Conservation (phyloP, 1,140 invertebrate genomes). For the Drosophila bipectinata region DNA sequence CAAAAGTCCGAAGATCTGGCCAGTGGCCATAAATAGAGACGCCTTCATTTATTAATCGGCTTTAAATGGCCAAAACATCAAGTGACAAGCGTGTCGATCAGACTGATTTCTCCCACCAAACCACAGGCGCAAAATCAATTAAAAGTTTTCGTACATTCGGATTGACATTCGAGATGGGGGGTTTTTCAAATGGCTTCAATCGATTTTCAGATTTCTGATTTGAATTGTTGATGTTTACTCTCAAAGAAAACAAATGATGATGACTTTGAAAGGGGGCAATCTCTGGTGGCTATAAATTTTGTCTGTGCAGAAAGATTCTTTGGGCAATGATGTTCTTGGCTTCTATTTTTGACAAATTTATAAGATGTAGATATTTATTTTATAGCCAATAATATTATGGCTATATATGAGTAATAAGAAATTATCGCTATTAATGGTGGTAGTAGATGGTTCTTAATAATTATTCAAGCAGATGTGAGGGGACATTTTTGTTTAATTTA, state of each 20-base stretch:
- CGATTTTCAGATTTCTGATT: conserved; percentile 37
- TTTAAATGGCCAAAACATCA: conserved; percentile 39
- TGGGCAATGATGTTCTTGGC: not conserved
- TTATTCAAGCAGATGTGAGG: not conserved
- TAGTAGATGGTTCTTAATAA: too few relatives aligned
- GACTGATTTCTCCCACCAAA: conserved; percentile 28
- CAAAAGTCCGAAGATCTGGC: conserved; percentile 21
- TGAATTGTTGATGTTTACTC: conserved; percentile 20
- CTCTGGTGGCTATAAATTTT: conserved; percentile 8
- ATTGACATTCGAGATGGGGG: conserved; percentile 10
- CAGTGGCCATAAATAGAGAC: conserved; percentile 53
- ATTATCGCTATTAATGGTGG: conserved; percentile 4
- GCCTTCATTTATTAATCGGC: conserved; percentile 58
- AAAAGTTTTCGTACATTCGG: conserved; percentile 38
- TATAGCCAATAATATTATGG: not conserved
- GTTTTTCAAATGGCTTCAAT: conserved; percentile 29
- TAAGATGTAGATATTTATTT: not conserved
- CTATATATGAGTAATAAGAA: not conserved
- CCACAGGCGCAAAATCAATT: conserved; percentile 35
- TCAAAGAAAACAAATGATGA: conserved; percentile 31
- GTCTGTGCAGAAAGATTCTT: not conserved
- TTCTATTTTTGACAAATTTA: not conserved
- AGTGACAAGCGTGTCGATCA: conserved; percentile 50
- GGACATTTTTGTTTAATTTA: conserved; percentile 18
- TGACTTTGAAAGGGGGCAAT: conserved; percentile 7